These are phyloP conservation scores for Cerastis leucographa DNA, from an alignment of 2,888 invertebrate genomes.

Conservation along the genomic window DNA sequence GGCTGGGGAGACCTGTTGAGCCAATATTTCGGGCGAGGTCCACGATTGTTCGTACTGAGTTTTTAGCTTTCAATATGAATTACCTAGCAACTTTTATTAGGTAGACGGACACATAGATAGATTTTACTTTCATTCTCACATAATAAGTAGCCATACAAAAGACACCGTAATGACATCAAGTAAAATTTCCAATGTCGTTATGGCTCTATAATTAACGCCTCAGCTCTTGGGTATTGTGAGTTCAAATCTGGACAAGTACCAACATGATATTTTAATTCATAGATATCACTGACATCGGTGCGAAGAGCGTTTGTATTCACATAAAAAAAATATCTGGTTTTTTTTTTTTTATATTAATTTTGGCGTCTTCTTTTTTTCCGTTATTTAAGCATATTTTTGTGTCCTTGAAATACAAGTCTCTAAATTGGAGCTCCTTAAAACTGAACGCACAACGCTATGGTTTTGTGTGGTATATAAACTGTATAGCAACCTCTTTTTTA, in stretches of 20 bases:
- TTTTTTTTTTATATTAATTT: no score
- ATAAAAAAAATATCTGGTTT: no score
- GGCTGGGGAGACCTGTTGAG: conserved; percentile 82
- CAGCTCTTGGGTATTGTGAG: no score
- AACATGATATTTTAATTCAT: no score
- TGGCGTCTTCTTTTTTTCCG: no score
- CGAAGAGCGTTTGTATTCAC: no score
- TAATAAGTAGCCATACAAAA: background rate
- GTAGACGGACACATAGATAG: background rate
- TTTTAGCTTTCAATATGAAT: background rate
- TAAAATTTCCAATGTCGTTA: no score
- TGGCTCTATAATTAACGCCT: no score
- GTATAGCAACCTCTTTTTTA: conserved; percentile 52
- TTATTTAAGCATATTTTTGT: background rate
- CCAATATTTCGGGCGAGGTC: conserved; percentile 44
- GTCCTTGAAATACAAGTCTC: background rate
- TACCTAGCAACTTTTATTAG: background rate
- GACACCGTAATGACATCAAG: no score
- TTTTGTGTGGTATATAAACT: background rate
- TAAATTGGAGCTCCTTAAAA: background rate
- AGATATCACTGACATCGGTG: no score
- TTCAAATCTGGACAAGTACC: no score
- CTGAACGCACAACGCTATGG: background rate
- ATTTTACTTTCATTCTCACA: background rate
- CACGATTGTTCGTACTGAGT: conserved; percentile 73